phyloP scores from a whole-genome alignment of 2,888 invertebrate species.

The Eueremaeus valkanovi region DNA sequence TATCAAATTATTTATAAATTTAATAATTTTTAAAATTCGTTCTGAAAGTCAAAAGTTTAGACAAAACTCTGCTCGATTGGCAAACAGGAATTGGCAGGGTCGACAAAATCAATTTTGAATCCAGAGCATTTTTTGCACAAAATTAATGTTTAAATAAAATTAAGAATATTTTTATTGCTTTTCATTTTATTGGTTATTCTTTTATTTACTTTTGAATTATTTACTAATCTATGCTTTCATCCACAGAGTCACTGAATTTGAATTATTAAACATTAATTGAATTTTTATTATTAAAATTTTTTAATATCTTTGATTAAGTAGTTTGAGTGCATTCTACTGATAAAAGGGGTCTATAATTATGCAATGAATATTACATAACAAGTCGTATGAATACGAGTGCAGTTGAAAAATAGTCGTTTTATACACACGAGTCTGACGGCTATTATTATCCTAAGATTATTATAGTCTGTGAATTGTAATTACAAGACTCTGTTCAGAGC shows the following conservation, averaged over 20 bases:
- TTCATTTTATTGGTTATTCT: too few species aligned
- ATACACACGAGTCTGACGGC: background rate
- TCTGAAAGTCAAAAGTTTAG: too few species aligned
- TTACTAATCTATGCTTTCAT: too few species aligned
- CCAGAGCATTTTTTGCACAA: background rate
- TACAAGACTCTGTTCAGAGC: background rate
- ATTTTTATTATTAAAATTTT: background rate
- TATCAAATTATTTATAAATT: too few species aligned
- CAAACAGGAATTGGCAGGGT: too few species aligned
- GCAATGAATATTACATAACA: slow-evolving; percentile 18
- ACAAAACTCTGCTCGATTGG: too few species aligned
- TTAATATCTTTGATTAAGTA: slow-evolving; percentile 29
- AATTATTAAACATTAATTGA: background rate
- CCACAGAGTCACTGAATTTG: too few species aligned
- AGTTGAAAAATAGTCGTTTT: background rate
- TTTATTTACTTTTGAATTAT: too few species aligned
- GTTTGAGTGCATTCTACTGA: background rate
- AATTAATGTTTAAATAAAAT: background rate
- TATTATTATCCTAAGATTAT: background rate
- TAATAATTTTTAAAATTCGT: too few species aligned
- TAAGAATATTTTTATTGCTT: too few species aligned
- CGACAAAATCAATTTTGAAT: background rate
- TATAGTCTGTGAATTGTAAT: background rate
- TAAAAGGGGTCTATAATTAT: slow-evolving; percentile 6
- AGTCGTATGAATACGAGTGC: background rate